These are phyloP conservation scores for Ganaspis sp. DNA, from an alignment of 1,140 invertebrate genomes.

Conservation along the genomic window DNA sequence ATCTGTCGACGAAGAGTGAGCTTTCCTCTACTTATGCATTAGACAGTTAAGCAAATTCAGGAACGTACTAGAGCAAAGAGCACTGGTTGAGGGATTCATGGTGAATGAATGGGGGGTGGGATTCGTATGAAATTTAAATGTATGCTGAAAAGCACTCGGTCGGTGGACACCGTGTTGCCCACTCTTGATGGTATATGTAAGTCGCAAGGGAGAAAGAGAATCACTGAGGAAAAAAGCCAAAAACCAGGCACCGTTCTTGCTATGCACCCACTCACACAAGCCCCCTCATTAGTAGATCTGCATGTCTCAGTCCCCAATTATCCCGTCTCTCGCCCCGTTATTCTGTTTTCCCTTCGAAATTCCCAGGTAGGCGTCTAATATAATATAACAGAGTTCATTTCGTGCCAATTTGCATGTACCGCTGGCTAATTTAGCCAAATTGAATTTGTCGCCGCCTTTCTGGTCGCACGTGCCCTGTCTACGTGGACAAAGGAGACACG, in stretches of 20 bases:
- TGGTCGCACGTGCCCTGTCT: conserved; percentile 57
- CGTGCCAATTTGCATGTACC: conserved; percentile 75
- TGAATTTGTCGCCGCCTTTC: conserved; percentile 70
- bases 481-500: conserved; percentile 6
- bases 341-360: conserved; percentile 72
- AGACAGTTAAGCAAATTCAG: conserved; percentile 8
- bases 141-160: conserved; percentile 58
- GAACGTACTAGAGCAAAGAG: conserved; percentile 40
- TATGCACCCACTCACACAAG: conserved; percentile 60
- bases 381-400: conserved; percentile 75
- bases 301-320: conserved; percentile 74
- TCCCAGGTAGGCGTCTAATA: conserved; percentile 72
- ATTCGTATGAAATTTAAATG: conserved; percentile 70
- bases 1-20: neutral
- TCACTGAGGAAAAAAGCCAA: conserved; percentile 49
- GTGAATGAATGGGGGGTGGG: conserved; percentile 52
- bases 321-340: conserved; percentile 63
- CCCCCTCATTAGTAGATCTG: conserved; percentile 73
- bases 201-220: conserved; percentile 48
- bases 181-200: conserved; percentile 44
- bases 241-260: conserved; percentile 53
- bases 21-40: conserved; percentile 10
- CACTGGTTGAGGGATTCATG: conserved; percentile 41
- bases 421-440: conserved; percentile 71
- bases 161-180: conserved; percentile 55